A percentile compares a stretch with the other conserved stretches of the same genome.
Evolutionary conservation across 1,140 invertebrate genomes (phyloP).

Genomic region (Temnothorax nylanderi): DNA sequence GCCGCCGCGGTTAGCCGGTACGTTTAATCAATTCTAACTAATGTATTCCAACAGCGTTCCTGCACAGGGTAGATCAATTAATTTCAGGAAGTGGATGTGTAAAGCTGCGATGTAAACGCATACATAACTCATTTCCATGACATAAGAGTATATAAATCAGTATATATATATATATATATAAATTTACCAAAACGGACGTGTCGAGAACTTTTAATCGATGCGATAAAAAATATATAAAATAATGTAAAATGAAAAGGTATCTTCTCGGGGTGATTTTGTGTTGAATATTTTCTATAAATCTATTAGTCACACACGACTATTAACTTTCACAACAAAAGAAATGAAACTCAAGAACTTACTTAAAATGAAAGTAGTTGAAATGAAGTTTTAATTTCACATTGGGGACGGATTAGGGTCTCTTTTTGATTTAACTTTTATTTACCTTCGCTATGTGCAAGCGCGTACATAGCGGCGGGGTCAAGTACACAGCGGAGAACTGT

Average conservation of each 20-base stretch:
- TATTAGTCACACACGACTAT: neutral
- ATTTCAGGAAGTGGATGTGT: neutral
- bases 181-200: neutral
- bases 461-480: neutral
- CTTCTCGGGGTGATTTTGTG: neutral
- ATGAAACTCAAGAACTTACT: neutral
- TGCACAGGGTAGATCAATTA: neutral
- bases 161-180: neutral
- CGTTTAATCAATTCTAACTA: conserved; percentile 58
- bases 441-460: neutral
- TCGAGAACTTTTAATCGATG: neutral
- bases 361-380: neutral
- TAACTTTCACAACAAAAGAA: neutral
- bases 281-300: neutral
- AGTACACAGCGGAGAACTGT: neutral
- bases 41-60: conserved; percentile 9
- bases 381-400: neutral
- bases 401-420: no score
- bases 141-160: neutral
- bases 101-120: neutral
- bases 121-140: neutral
- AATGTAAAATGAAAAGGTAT: neutral
- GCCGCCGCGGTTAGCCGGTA: conserved; percentile 79
- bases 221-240: neutral
- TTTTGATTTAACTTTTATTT: neutral